These are phyloP conservation scores for Stenolophus ochropezus DNA, from an alignment of 2,888 invertebrate species.

Conservation along the genomic window DNA sequence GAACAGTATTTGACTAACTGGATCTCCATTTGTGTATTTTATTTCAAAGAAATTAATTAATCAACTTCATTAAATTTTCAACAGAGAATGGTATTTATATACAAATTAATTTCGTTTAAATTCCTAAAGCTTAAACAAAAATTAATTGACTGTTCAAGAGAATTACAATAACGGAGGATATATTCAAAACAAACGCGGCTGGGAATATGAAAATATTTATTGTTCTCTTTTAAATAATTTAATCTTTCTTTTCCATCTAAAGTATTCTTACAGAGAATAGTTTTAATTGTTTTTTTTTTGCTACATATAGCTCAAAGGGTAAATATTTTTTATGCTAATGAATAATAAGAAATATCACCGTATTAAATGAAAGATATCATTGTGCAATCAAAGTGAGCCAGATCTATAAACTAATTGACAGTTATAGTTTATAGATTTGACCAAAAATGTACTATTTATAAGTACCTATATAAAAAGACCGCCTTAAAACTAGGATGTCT, in stretches of 20 bases:
- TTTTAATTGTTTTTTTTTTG: too few species aligned
- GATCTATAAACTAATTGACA: too few species aligned
- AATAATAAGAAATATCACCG: too few species aligned
- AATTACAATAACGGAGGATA: background rate
- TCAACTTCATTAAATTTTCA: constrained; percentile 48
- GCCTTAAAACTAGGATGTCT: too few species aligned
- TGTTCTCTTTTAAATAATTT: constrained; percentile 20
- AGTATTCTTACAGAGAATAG: background rate
- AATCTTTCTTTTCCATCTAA: background rate
- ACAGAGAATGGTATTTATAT: constrained; percentile 21
- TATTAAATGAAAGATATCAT: too few species aligned
- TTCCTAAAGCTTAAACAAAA: constrained; percentile 28
- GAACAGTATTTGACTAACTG: constrained; percentile 42
- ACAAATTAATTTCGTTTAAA: constrained; percentile 49
- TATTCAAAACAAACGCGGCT: background rate
- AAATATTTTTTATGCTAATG: too few species aligned
- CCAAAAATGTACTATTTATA: too few species aligned
- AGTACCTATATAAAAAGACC: too few species aligned
- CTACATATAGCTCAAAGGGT: too few species aligned
- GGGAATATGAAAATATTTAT: background rate
- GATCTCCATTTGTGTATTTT: constrained; percentile 30
- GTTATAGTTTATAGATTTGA: too few species aligned
- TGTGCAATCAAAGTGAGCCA: too few species aligned
- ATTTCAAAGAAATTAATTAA: constrained; percentile 52
- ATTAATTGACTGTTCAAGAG: background rate